Base-by-base conservation (phyloP, 2,797 vertebrate species). In the Myripristis murdjan region DNA sequence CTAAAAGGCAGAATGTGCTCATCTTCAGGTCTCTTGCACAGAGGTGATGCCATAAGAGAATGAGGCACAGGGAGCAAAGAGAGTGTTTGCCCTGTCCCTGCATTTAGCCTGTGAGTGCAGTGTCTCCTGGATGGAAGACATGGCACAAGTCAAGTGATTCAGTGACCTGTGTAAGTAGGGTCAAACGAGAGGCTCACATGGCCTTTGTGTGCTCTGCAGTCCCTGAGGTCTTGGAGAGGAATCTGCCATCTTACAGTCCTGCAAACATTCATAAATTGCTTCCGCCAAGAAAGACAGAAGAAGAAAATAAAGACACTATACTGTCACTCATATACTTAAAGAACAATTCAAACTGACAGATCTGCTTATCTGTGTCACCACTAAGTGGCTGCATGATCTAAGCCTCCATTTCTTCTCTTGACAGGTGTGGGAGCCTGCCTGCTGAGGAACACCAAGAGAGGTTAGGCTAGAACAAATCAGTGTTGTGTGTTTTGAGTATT, bases 371-470 rank as follows among this genome's bases (percentile, higher is more conserved):
- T 59, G 51, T 64, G 66, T 79, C 70, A 82, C 23, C 23, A 49
- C 24, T 57, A 73, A 80, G 67, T 72, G 77, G 68, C 57, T 82
- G 54, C 72, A 72, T 66, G 73, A 69, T 73, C 53, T 73, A 76
- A 82, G 41, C 41, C 61, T 78, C 66, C 3, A 54, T 74, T 79
- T 51, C 23, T 70, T 85, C 76, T 69, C 67, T 66, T 68, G 75
- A 86, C 76, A 86, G 73, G 51, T 72, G 64, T 65, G 64, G 51
- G 84, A 77, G 47, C 16, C 24, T 33, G 37, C 64, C 62, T 48
- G 41, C 70, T 48, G 70, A 74, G 39, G 70, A 79, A 46, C 52
- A 53, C 28, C 1, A 4, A 49, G 33, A 55, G 70, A 47, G n/a
- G 58, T 28, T 44, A 39, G 26, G 31, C 37, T 72, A 57, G 64